Evolutionary conservation across 2,888 invertebrate genomes (phyloP).

Genomic region (Andrena dorsata): DNA sequence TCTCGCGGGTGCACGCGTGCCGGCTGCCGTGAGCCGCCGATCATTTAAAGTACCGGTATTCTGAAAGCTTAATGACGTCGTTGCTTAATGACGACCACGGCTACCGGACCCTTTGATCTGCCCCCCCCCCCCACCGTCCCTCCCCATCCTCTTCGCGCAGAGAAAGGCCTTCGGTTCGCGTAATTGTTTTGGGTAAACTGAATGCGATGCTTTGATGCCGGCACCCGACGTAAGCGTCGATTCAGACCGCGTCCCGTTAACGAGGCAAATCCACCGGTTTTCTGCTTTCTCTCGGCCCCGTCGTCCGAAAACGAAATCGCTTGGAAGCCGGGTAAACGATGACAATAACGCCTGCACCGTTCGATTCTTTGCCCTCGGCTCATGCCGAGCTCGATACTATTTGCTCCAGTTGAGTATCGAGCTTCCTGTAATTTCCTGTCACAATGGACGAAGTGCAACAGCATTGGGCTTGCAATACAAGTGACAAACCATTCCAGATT

Average conservation of each 20-base stretch:
- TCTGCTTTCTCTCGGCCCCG: not conserved
- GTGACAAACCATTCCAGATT: too few species aligned
- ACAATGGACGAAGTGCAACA: too few species aligned
- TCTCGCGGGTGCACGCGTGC: slow-evolving; percentile 56
- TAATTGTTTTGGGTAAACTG: slow-evolving; percentile 72
- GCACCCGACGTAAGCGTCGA: slow-evolving; percentile 49
- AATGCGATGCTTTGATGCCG: slow-evolving; percentile 67
- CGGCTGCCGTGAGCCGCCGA: slow-evolving; percentile 56
- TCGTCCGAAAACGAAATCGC: slow-evolving; percentile 41
- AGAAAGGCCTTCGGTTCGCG: slow-evolving; percentile 66
- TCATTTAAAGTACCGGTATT: slow-evolving; percentile 67
- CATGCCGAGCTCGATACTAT: not conserved
- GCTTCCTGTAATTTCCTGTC: too few species aligned
- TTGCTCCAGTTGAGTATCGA: not conserved
- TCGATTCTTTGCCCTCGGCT: not conserved
- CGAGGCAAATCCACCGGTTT: slow-evolving; percentile 60
- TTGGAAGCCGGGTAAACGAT: slow-evolving; percentile 30
- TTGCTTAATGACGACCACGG: slow-evolving; percentile 65
- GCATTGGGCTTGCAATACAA: too few species aligned
- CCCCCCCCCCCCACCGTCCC: slow-evolving; percentile 49
- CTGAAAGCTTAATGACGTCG: slow-evolving; percentile 70
- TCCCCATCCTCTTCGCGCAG: slow-evolving; percentile 4
- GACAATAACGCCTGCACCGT: slow-evolving; percentile 35
- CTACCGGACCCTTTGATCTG: slow-evolving; percentile 61
- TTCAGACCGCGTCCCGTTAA: slow-evolving; percentile 64